A percentile compares a stretch with the other conserved stretches of the same genome.
These are phyloP conservation scores for Callyntrura sp. DNA, from an alignment of 2,888 invertebrate genomes.

Conservation along the genomic window DNA sequence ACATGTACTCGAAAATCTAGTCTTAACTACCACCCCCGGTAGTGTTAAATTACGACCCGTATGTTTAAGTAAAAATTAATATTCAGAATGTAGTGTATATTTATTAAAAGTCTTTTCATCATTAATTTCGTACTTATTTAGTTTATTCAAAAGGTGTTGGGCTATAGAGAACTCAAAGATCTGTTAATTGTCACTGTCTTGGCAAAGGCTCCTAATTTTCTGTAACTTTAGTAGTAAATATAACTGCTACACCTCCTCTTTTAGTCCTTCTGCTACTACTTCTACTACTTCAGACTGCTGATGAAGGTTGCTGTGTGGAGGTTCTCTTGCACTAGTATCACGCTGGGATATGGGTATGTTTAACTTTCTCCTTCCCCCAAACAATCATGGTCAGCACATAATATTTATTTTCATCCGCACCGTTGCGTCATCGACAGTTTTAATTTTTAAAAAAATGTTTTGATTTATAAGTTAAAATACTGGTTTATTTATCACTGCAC, in stretches of 20 bases:
- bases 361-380: constrained; percentile 13
- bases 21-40: constrained; percentile 21
- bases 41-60: neutral
- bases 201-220: constrained; percentile 13
- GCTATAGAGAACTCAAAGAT: neutral
- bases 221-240: constrained; percentile 35
- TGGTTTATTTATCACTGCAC: neutral
- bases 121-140: neutral
- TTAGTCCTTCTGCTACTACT: constrained; percentile 29
- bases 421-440: too few species aligned
- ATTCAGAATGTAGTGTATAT: neutral
- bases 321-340: constrained; percentile 18
- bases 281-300: constrained; percentile 26
- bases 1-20: constrained; percentile 23
- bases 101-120: neutral
- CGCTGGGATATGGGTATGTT: constrained; percentile 39
- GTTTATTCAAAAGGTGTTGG: constrained; percentile 30
- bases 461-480: neutral
- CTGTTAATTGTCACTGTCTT: constrained; percentile 4
- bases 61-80: neutral
- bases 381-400: constrained; percentile 9
- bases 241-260: constrained; percentile 27
- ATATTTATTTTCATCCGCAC: too few species aligned
- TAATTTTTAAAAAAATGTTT: neutral
- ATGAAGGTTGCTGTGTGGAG: constrained; percentile 8